These are phyloP conservation scores for Nematostella vectensis DNA, from an alignment of 92 coral and sea anemone species.

Conservation along the genomic window DNA sequence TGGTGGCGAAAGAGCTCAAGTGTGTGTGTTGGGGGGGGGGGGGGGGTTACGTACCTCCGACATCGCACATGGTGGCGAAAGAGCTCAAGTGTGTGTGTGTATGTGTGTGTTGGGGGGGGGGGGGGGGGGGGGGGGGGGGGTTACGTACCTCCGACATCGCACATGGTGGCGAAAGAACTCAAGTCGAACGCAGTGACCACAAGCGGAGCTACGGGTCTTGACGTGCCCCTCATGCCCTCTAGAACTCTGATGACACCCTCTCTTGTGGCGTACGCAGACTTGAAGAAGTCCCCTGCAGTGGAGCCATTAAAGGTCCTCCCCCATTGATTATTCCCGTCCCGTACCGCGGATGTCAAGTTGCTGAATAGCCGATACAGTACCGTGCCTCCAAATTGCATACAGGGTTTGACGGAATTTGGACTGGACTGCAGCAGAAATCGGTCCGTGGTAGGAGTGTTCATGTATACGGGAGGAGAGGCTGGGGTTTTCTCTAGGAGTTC, in stretches of 20 bases:
- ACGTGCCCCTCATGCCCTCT: constrained; percentile 31
- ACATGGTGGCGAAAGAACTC: constrained; percentile 18
- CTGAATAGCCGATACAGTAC: constrained; percentile 36
- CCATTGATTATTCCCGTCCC: constrained; percentile 66
- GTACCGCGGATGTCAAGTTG: constrained; percentile 40
- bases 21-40: too few relatives aligned
- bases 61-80: too few relatives aligned
- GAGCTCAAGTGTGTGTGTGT: too few relatives aligned
- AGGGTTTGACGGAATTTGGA: constrained; percentile 21
- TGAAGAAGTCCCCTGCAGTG: constrained; percentile 43
- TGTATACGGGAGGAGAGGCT: constrained; percentile 11
- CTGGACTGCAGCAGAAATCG: constrained; percentile 33
- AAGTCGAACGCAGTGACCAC: constrained; percentile 49
- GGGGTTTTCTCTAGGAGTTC: constrained; percentile 32
- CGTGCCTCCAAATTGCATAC: constrained; percentile 27
- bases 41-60: too few relatives aligned
- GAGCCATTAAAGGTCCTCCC: constrained; percentile 37
- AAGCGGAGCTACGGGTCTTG: constrained; percentile 23
- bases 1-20: constrained; percentile 9
- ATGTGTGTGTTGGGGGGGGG: too few relatives aligned
- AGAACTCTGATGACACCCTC: constrained; percentile 19
- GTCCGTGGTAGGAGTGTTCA: constrained; percentile 31
- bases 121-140: too few relatives aligned
- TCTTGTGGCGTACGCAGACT: constrained; percentile 11
- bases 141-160: constrained; percentile 79